Conservation (phyloP, 2,888 invertebrate species). For the Trilocha varians region DNA sequence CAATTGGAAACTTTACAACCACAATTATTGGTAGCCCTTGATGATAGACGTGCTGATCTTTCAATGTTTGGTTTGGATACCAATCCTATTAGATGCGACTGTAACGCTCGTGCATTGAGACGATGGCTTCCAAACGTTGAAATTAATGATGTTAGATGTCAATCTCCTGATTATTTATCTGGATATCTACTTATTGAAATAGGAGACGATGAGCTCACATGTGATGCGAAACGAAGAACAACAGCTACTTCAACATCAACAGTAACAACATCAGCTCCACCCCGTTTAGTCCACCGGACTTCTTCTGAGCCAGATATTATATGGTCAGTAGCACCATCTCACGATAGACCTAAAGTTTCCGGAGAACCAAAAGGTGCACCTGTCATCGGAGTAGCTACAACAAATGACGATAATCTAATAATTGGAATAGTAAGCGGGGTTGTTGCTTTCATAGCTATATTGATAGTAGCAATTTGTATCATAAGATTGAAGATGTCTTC, state of each 20-base stretch:
- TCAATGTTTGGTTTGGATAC: constrained; percentile 81
- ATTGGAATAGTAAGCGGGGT: constrained; percentile 96
- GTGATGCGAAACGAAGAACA: constrained; percentile 77
- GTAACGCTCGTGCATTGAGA: constrained; percentile 84
- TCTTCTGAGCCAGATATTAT: constrained; percentile 90
- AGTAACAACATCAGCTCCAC: constrained; percentile 55
- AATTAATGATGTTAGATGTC: constrained; percentile 76
- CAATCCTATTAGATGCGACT: constrained; percentile 90
- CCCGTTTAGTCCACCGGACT: constrained; percentile 72
- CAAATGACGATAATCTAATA: constrained; percentile 93
- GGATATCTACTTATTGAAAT: constrained; percentile 82
- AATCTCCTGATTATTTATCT: constrained; percentile 79
- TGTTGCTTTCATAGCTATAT: constrained; percentile 90
- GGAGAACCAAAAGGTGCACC: constrained; percentile 75
- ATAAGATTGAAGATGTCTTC: constrained; percentile 82
- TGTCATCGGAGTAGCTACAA: constrained; percentile 69
- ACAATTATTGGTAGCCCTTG: constrained; percentile 84
- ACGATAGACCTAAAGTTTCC: constrained; percentile 71
- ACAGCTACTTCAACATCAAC: constrained; percentile 55
- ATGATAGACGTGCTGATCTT: constrained; percentile 85
- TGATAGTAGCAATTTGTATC: constrained; percentile 91
- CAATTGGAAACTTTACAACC: constrained; percentile 83
- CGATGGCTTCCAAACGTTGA: constrained; percentile 82
- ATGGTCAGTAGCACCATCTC: constrained; percentile 87
- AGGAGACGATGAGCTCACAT: constrained; percentile 86